A percentile compares a stretch with the other conserved stretches of the same genome.
These are phyloP conservation scores for Ariolimax columbianus DNA, from an alignment of 2,888 invertebrate genomes.

Conservation along the genomic window DNA sequence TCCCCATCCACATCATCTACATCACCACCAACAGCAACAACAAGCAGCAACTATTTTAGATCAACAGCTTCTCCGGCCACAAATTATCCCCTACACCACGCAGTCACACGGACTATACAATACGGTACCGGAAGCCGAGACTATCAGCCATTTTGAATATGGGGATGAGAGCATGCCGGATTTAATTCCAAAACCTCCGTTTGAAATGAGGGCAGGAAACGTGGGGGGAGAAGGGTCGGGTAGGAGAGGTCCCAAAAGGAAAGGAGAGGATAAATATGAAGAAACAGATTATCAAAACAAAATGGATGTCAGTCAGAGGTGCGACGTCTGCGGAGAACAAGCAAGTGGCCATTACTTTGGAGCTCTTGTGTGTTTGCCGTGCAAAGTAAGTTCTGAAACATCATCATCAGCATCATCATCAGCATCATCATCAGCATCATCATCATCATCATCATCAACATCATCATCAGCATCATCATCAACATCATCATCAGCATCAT, in stretches of 20 bases:
- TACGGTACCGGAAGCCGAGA: not conserved
- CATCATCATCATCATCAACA: no score
- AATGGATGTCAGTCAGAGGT: conserved; percentile 47
- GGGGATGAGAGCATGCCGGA: not conserved
- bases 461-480: no score
- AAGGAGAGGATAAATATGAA: conserved; percentile 1
- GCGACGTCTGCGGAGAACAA: conserved; percentile 72
- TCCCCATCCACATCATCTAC: conserved; percentile 21
- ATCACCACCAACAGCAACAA: conserved; percentile 4
- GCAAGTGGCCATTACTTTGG: conserved; percentile 74
- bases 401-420: no score
- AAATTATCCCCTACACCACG: not conserved
- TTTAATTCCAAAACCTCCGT: not conserved
- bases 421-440: no score
- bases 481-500: no score
- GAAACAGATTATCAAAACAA: not conserved
- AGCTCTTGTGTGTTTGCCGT: conserved; percentile 73
- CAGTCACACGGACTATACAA: not conserved
- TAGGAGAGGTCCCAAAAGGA: conserved; percentile 35
- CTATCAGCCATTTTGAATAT: conserved; percentile 31
- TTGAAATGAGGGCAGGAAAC: conserved; percentile 35
- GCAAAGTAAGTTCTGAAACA: conserved; percentile 71
- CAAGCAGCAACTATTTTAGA: not conserved
- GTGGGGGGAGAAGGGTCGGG: not conserved
- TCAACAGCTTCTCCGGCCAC: not conserved